Evolutionary conservation across 1,140 invertebrate genomes (phyloP), one percentile per base, ranked within the genome.

Genomic region (Acromyrmex echinatior): DNA sequence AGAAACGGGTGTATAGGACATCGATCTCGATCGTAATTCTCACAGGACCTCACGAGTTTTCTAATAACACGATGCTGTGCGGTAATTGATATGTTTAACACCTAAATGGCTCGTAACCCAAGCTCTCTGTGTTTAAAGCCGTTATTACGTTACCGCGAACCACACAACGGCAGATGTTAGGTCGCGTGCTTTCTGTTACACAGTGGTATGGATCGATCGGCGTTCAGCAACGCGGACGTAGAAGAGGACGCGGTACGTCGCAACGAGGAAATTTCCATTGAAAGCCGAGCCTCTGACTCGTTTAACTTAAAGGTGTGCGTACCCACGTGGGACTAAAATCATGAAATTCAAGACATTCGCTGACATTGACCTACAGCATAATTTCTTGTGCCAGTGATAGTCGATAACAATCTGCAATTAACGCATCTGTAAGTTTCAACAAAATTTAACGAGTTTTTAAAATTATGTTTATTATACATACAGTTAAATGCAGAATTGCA

Each of bases 181-280:
- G 18, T 14, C 63, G 87, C 80, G 81, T 88, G 65, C 66, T 66
- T 63, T 49, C 28, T 56, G 88, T 62, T 86, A 86, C 21, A 80
- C 76, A 86, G 79, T 81, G 81, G 89, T 78, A 90, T 90, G 81
- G 85, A 91, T 91, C 90, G 90, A 91, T 91, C 73, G 82, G 76
- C 89, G 87, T 88, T 89, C 63, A 28, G 82, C 85, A 68, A 79
- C 62, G 79, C 86, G 66, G 85, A 31, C 78, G 25, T 28, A 51
- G 74, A 51, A 60, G 31, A 58, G 73, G 25, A 60, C 56, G 76
- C 62, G 39, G 39, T 71, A 53, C 73, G 58, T 53, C 51, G 85
- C 51, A 68, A 79, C 35, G 35, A 68, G 87, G 78, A 91, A 91
- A 90, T 88, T 91, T 91, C 90, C 86, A 91, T 88, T 82, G 78